Percentiles rank a stretch among this genome's conserved stretches.
Conservation (phyloP, 2,113 vertebrate genomes). For the Poicephalus meyeri region DNA sequence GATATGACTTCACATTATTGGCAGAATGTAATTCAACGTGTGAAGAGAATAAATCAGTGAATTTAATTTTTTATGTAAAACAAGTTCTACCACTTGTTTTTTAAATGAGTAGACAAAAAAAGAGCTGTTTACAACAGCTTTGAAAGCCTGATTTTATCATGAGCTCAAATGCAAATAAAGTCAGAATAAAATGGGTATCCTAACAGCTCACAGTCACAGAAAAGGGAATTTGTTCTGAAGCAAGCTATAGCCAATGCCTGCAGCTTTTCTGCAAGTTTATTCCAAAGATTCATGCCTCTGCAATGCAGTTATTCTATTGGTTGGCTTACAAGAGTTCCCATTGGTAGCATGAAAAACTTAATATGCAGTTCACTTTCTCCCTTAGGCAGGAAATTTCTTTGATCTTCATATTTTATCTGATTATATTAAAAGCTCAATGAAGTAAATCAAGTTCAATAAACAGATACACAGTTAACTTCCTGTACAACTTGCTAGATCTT, state of each 20-base stretch:
- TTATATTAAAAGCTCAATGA: constrained; percentile 23
- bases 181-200: not conserved
- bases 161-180: not conserved
- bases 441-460: constrained; percentile 58
- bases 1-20: not conserved
- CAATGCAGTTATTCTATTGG: constrained; percentile 14
- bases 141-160: not conserved
- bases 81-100: not conserved
- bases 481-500: not conserved
- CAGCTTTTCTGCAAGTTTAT: constrained; percentile 8
- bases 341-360: constrained; percentile 12
- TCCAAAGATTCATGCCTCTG: constrained; percentile 4
- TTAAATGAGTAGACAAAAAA: not conserved
- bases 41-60: not conserved
- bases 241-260: not conserved
- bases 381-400: constrained; percentile 15
- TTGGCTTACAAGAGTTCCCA: not conserved
- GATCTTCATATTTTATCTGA: constrained; percentile 15
- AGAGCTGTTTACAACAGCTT: not conserved
- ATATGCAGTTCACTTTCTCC: constrained; percentile 7
- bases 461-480: constrained; percentile 6
- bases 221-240: not conserved
- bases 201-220: not conserved
- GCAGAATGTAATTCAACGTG: not conserved
- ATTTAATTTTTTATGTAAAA: not conserved